Percentiles rank a stretch among this genome's conserved stretches.
phyloP scores from a whole-genome alignment of 2,113 vertebrate species.

The Jaculus jaculus region DNA sequence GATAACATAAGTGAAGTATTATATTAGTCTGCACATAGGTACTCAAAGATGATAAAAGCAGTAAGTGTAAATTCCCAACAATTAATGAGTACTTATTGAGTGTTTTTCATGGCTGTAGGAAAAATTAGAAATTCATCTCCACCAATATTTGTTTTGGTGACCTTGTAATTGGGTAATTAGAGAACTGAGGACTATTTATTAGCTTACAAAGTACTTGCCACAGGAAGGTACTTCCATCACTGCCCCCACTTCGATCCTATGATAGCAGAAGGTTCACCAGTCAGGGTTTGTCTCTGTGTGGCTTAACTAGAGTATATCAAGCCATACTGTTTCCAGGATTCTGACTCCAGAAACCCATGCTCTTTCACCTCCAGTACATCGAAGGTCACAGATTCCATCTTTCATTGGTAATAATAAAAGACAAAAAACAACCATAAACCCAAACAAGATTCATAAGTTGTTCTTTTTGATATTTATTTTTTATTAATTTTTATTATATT shows the following conservation, averaged over 20 bases:
- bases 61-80: background rate
- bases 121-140: background rate
- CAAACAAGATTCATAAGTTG: background rate
- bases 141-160: background rate
- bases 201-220: background rate
- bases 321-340: background rate
- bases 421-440: slow-evolving; percentile 5
- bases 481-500: too few species aligned
- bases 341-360: background rate
- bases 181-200: background rate
- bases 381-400: background rate
- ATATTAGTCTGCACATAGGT: background rate
- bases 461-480: background rate
- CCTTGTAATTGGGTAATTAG: background rate
- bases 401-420: background rate
- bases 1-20: background rate
- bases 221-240: background rate
- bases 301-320: background rate
- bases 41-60: background rate
- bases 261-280: background rate
- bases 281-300: background rate
- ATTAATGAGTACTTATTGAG: background rate
- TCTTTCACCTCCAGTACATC: background rate
- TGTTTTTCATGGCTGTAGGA: background rate
- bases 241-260: background rate